Evolutionary conservation across 2,888 invertebrate species (phyloP).

Genomic region (Holacanthella duospinosa): DNA sequence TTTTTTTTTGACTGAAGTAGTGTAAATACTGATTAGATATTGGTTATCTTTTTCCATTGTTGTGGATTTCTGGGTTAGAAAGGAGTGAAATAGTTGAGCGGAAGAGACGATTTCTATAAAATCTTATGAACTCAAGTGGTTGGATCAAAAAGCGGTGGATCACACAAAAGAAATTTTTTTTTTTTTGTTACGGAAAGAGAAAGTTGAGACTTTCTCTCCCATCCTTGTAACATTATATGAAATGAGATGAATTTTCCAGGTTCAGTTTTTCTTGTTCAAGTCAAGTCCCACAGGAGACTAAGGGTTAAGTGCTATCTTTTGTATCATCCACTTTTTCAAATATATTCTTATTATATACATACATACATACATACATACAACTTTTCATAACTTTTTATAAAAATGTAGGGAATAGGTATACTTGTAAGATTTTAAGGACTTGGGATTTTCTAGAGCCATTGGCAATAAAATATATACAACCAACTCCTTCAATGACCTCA

Average conservation of each 20-base stretch:
- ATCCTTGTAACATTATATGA: not conserved
- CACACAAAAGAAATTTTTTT: not conserved
- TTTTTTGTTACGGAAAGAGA: not conserved
- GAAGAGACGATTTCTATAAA: not conserved
- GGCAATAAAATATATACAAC: too few relatives aligned
- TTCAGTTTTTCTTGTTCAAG: not conserved
- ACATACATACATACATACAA: not conserved
- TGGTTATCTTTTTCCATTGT: not conserved
- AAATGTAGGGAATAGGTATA: too few relatives aligned
- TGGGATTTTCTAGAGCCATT: too few relatives aligned
- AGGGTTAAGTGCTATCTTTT: not conserved
- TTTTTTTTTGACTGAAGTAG: too few relatives aligned
- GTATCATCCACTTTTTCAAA: not conserved
- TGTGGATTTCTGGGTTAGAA: not conserved
- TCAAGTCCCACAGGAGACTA: not conserved
- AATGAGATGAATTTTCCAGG: not conserved
- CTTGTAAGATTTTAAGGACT: too few relatives aligned
- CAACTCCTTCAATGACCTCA: too few relatives aligned
- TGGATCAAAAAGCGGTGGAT: not conserved
- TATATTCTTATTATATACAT: not conserved
- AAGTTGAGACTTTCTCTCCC: too few relatives aligned
- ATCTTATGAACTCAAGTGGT: not conserved
- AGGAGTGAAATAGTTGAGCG: not conserved
- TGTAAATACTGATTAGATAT: too few relatives aligned
- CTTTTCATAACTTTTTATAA: not conserved